Evolutionary conservation across 2,888 invertebrate genomes (phyloP), one percentile per base, ranked within the genome.

Genomic region (Nowickia ferox): DNA sequence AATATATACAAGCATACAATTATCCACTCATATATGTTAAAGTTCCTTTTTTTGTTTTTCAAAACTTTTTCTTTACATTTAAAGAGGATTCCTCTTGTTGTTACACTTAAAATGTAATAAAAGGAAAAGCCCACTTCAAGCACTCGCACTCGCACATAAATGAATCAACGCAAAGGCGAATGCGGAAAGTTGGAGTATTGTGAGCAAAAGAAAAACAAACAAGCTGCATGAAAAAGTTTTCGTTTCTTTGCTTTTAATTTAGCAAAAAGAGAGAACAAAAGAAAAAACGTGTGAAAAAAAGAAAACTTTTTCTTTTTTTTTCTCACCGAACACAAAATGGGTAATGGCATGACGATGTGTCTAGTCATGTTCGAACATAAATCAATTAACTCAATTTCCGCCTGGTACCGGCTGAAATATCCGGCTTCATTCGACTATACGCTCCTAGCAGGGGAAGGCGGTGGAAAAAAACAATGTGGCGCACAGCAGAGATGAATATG

Each of bases 371-470:
- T 87, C 91, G 86, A 87, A 90, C 87, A 89, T 89, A 90, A 92
- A 92, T 92, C 92, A 92, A 92, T 92, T 92, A 91, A 91, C 89
- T 92, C 90, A 91, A 92, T 92, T 92, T 91, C 92, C 92, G 91
- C 92, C 91, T 91, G 91, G 89, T 91, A 87, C 88, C 88, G 88
- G 82, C 88, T 87, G 87, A 86, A 88, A 87, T 87, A 71, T 82
- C 84, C 85, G 86, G 84, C 82, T 83, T 65, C 75, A 4, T n/a
- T 13, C 15, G 4, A n/a, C 8, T 65, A 8, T 15, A 38, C 15
- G 9, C 15, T 38, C 10, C 22, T 9, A 11, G 15, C 55, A 65
- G 22, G 17, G 30, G 63, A 11, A 48, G 42, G n/a, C 11, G 53
- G 38, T 69, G 19, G 19, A 53, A 66, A 66, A 84, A 72, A 81